Evolutionary conservation across 2,113 vertebrate genomes (phyloP).

Genomic region (Silurus glanis): DNA sequence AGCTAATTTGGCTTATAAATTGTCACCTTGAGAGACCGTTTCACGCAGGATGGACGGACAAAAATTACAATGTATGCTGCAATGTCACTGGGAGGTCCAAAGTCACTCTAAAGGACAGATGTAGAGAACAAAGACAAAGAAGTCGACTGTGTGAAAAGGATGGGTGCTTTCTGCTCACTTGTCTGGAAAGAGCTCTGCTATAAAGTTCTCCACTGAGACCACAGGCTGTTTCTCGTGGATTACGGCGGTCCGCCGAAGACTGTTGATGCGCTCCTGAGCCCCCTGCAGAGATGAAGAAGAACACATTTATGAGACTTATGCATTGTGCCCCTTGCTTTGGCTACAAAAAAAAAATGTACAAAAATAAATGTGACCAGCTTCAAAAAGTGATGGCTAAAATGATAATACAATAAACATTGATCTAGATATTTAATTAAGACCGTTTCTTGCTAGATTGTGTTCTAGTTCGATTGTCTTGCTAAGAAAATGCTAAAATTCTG

Average conservation of each 20-base stretch:
- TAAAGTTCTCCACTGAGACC: slow-evolving; percentile 93
- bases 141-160: background rate
- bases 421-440: background rate
- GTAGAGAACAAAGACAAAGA: background rate
- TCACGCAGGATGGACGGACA: background rate
- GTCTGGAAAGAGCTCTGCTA: slow-evolving; percentile 94
- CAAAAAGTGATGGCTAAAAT: background rate
- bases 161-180: slow-evolving; percentile 75
- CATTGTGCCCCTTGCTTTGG: background rate
- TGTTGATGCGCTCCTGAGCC: slow-evolving; percentile 92
- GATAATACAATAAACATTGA: background rate
- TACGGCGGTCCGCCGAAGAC: slow-evolving; percentile 81
- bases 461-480: too few species aligned
- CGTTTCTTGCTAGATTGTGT: too few species aligned
- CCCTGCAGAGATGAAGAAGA: slow-evolving; percentile 71
- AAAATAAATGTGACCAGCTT: background rate
- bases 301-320: background rate
- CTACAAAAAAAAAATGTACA: background rate
- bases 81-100: background rate
- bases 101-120: background rate
- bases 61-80: background rate
- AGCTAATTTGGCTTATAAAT: slow-evolving; percentile 7
- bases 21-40: slow-evolving; percentile 8
- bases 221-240: slow-evolving; percentile 94
- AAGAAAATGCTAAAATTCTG: too few species aligned